Conservation (phyloP, 2,888 invertebrate genomes). For the Ophraella communa region DNA sequence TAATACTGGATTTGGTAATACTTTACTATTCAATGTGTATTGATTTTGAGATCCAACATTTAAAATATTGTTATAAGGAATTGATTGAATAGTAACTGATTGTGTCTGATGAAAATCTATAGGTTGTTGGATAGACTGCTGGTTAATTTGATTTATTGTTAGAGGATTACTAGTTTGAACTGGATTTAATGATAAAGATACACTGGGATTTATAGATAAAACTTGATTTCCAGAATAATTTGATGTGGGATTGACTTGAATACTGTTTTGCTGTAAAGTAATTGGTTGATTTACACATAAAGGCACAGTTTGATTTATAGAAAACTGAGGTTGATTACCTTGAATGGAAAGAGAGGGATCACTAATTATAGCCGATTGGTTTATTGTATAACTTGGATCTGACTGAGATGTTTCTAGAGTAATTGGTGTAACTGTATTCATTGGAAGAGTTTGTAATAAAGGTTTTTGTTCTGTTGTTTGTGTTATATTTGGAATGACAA, state of each 20-base stretch:
- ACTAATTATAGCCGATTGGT: slow-evolving; percentile 37
- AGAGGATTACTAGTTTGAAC: slow-evolving; percentile 33
- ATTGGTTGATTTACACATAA: slow-evolving; percentile 50
- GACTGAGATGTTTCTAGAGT: slow-evolving; percentile 35
- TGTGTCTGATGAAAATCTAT: slow-evolving; percentile 50
- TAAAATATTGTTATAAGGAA: slow-evolving; percentile 51
- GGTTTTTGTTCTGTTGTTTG: slow-evolving; percentile 42
- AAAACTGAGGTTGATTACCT: slow-evolving; percentile 44
- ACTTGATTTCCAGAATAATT: slow-evolving; percentile 35
- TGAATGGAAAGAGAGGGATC: slow-evolving; percentile 40
- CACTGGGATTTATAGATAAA: slow-evolving; percentile 35
- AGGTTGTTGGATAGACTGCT: slow-evolving; percentile 43
- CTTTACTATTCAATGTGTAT: slow-evolving; percentile 51
- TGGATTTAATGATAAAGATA: slow-evolving; percentile 36
- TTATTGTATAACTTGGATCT: slow-evolving; percentile 40
- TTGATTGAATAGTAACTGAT: slow-evolving; percentile 53
- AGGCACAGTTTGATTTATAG: slow-evolving; percentile 49
- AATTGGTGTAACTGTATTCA: slow-evolving; percentile 37
- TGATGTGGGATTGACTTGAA: slow-evolving; percentile 36
- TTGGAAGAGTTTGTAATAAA: slow-evolving; percentile 41
- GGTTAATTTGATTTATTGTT: slow-evolving; percentile 45
- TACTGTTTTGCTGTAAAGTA: slow-evolving; percentile 38
- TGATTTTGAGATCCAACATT: slow-evolving; percentile 52
- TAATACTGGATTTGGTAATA: slow-evolving; percentile 45
- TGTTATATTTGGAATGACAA: slow-evolving; percentile 36